Base-by-base conservation (phyloP, 2,113 vertebrate species). In the Macquaria australasica region DNA sequence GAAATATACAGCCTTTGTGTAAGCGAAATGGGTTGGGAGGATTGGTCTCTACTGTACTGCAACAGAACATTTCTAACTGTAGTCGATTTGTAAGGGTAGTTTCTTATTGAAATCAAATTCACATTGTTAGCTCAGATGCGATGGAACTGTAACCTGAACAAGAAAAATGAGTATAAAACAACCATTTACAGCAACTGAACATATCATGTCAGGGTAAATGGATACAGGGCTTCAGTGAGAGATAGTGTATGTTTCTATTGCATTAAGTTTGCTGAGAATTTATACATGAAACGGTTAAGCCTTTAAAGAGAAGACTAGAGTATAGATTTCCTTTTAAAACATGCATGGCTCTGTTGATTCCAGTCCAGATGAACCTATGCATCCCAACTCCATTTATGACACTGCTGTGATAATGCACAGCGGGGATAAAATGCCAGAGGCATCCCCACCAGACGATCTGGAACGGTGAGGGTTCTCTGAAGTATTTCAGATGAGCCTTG, bases 401-500 rank as follows among this genome's bases (percentile, higher is more conserved):
- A 9, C n/a, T 60, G 55, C 70, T 45, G 45, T 68, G 41, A 28
- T 60, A 79, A 39, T n/a, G 25, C 64, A 56, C 2, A n/a, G 62
- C 28, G 0, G 53, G 41, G 55, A 56, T 77, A 48, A 70, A 81
- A 56, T 37, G 79, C 75, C 73, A 37, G 56, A 72, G 73, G 78
- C 71, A 15, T 75, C 34, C 53, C 69, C 8, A 45, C 25, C 68
- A n/a, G 56, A 77, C 80, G 43, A 84, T 56, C 77, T 81, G 78
- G 39, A 89, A 66, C 48, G 10, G 66, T 11, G 8, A 70, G 41
- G 83, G 58, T 75, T 55, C 37, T 79, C 72, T 72, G 28, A 91
- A 89, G 71, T 85, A 74, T 91, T 92, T 89, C 37, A 55, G 70
- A 80, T 50, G 55, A 90, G 93, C 72, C 28, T 88, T 15, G 71